Conservation (phyloP, 2,113 vertebrate species). For the Aix galericulata region DNA sequence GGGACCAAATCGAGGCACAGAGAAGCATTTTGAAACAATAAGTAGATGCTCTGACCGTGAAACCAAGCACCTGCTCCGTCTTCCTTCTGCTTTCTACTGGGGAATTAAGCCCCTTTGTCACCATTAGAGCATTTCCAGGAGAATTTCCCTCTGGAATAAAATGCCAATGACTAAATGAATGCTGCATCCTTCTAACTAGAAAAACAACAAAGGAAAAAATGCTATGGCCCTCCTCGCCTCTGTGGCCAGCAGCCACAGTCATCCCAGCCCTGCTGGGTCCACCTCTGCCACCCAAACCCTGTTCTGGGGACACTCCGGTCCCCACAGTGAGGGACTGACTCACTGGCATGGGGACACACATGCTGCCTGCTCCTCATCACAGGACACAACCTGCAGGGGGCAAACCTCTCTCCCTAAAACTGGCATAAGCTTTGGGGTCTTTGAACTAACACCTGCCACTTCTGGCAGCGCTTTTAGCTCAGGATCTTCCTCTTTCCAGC, state of each 20-base stretch:
- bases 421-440: not conserved
- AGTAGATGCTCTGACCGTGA: fast-evolving
- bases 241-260: not conserved
- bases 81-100: not conserved
- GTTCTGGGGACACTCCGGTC: not conserved
- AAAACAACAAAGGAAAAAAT: not conserved
- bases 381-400: not conserved
- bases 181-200: not conserved
- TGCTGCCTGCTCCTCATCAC: not conserved
- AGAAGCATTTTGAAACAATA: not conserved
- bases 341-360: not conserved
- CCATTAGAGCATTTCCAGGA: not conserved
- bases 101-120: not conserved
- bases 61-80: not conserved
- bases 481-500: not conserved
- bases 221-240: not conserved
- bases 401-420: not conserved
- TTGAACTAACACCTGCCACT: not conserved
- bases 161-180: not conserved
- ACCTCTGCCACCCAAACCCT: not conserved
- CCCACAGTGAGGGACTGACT: not conserved
- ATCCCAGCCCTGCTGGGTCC: not conserved
- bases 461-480: not conserved
- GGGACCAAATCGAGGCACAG: not conserved
- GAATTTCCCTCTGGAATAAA: not conserved